These are phyloP conservation scores for Phataginus tetradactyla DNA, from an alignment of 2,797 vertebrate species.

Conservation along the genomic window DNA sequence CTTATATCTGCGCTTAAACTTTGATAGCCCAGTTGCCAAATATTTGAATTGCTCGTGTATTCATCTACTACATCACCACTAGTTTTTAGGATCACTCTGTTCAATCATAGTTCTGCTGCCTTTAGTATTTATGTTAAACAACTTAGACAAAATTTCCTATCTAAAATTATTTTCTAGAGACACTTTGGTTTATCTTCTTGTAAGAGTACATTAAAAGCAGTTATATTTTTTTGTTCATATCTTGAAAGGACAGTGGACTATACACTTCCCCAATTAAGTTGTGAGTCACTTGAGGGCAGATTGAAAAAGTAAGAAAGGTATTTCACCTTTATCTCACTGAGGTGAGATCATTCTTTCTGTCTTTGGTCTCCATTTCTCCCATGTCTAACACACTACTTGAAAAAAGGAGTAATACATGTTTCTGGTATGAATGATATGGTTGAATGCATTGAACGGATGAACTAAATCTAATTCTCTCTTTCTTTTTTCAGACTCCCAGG, in stretches of 20 bases:
- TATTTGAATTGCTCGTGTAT: neutral
- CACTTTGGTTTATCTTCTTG: neutral
- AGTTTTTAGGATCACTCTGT: neutral
- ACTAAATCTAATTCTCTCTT: slow-evolving; percentile 78
- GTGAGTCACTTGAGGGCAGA: neutral
- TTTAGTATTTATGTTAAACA: neutral
- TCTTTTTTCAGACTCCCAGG: slow-evolving; percentile 93
- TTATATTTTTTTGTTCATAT: neutral
- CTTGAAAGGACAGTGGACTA: neutral
- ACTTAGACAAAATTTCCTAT: neutral
- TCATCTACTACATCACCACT: neutral
- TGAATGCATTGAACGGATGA: slow-evolving; percentile 12
- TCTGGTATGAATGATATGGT: neutral
- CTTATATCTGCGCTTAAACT: neutral
- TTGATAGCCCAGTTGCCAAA: neutral
- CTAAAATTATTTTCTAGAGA: neutral
- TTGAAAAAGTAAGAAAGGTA: neutral
- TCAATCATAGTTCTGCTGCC: neutral
- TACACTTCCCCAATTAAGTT: neutral
- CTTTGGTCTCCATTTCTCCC: neutral
- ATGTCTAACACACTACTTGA: neutral
- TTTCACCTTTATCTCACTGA: neutral
- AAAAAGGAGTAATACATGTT: neutral
- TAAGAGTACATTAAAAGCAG: neutral
- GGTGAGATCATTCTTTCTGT: neutral